A percentile compares a stretch with the other conserved stretches of the same genome.
Evolutionary conservation across 2,888 invertebrate species (phyloP).

Genomic region (Agrotis segetum): DNA sequence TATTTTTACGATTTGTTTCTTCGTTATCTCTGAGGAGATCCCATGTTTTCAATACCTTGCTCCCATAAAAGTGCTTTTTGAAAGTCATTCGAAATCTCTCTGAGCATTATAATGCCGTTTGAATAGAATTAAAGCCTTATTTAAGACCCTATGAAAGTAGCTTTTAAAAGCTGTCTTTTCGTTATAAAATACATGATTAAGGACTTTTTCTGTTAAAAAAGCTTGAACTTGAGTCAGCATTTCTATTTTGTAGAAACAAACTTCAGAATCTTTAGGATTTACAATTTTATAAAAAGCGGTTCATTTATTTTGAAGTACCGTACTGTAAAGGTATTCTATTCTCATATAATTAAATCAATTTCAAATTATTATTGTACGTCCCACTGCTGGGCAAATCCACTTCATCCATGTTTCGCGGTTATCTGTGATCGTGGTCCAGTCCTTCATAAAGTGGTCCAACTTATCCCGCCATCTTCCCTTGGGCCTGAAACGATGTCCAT

Average conservation of each 20-base stretch:
- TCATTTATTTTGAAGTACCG: no score
- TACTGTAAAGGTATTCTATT: no score
- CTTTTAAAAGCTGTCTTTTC: constrained; percentile 2
- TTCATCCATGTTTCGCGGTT: no score
- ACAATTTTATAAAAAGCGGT: no score
- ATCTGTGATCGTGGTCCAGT: no score
- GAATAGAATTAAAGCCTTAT: constrained; percentile 36
- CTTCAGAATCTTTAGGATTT: no score
- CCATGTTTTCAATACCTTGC: constrained; percentile 46
- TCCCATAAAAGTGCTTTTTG: constrained; percentile 47
- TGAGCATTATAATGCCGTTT: constrained; percentile 33
- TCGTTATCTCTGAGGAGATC: constrained; percentile 42
- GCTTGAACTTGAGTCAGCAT: background rate
- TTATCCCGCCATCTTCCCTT: no score
- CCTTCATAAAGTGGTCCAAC: no score
- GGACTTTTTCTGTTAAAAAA: background rate
- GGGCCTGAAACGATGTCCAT: no score
- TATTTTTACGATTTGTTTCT: constrained; percentile 49
- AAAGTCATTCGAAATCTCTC: constrained; percentile 39
- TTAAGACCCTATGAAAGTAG: constrained; percentile 31
- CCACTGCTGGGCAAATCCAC: no score
- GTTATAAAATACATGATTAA: constrained; percentile 1
- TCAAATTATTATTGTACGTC: no score
- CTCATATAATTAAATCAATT: background rate
- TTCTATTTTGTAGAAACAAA: background rate